Conservation (phyloP, 2,797 vertebrate species). For the Syncerus caffer region DNA sequence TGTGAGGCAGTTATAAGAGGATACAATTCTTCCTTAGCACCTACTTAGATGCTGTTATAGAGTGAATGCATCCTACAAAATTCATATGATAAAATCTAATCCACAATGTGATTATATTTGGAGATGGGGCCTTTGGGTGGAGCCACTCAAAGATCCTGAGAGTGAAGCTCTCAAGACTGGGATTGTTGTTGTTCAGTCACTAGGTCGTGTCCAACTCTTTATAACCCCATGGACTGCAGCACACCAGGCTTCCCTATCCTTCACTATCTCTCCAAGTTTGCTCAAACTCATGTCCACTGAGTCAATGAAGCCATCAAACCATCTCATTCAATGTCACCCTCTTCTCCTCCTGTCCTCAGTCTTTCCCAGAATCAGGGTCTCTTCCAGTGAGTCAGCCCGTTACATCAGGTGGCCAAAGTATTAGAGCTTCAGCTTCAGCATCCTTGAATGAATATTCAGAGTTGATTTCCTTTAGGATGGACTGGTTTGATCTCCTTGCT, state of each 20-base stretch:
- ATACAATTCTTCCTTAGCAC: background rate
- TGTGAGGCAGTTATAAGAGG: background rate
- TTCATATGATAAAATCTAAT: background rate
- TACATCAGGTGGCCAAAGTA: background rate
- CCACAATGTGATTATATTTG: background rate
- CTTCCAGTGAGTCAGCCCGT: rapidly evolving
- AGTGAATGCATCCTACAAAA: background rate
- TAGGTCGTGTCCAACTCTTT: background rate
- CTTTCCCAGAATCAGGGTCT: background rate
- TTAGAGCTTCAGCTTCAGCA: background rate
- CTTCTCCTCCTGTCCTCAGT: background rate
- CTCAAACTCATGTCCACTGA: background rate
- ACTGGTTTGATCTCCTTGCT: background rate
- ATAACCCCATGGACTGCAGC: background rate
- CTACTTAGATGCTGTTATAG: background rate
- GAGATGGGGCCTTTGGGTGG: background rate
- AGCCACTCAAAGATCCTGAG: background rate
- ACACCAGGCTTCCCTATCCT: background rate
- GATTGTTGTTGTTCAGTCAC: background rate
- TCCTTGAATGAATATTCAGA: background rate
- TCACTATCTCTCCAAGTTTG: background rate
- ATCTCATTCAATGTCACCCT: background rate
- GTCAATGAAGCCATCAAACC: background rate
- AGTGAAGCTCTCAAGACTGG: background rate
- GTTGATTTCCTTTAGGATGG: background rate